phyloP scores from a whole-genome alignment of 2,797 vertebrate species.

The Petrocephalus schoutedeni region DNA sequence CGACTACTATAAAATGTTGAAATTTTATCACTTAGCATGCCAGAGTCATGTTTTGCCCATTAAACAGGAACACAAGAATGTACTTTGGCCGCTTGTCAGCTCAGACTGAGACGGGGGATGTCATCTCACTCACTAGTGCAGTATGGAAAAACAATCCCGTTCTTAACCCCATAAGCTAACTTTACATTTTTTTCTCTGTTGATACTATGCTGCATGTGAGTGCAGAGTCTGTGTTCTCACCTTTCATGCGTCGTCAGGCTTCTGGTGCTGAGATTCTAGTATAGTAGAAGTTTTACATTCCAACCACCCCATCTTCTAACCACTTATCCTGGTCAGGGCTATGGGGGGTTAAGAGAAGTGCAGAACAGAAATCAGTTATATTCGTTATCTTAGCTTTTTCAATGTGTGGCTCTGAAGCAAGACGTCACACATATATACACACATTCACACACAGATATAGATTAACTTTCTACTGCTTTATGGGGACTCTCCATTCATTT shows the following conservation, averaged over 20 bases:
- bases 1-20: constrained; percentile 13
- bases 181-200: background rate
- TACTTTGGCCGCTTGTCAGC: constrained; percentile 2
- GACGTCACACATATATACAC: background rate
- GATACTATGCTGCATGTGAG: background rate
- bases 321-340: background rate
- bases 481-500: no score
- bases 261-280: background rate
- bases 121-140: constrained; percentile 14
- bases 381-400: background rate
- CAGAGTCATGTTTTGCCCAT: background rate
- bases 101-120: constrained; percentile 6
- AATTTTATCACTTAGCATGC: constrained; percentile 21
- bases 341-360: background rate
- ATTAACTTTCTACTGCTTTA: no score
- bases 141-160: background rate
- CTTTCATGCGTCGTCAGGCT: background rate
- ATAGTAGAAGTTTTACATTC: background rate
- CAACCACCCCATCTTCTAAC: background rate
- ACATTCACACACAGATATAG: background rate
- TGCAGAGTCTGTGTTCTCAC: background rate
- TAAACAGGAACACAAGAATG: constrained; percentile 7
- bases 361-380: background rate
- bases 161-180: constrained; percentile 4
- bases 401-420: background rate